Evolutionary conservation across 1,140 invertebrate species (phyloP).

Genomic region (Anadara kagoshimensis): DNA sequence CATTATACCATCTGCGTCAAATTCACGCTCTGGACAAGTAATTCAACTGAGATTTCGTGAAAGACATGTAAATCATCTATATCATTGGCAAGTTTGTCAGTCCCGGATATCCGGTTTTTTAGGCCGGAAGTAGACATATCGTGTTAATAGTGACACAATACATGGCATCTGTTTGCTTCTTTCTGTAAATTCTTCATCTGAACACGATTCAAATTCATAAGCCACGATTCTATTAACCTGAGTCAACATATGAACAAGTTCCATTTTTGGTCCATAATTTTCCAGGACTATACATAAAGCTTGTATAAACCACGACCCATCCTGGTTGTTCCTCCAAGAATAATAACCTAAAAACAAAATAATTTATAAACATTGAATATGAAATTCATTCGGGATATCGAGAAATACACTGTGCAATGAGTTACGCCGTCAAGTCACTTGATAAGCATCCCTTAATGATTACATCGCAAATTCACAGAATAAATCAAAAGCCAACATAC

Average conservation of each 20-base stretch:
- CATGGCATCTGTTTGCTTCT: conserved; percentile 96
- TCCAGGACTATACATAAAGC: conserved; percentile 88
- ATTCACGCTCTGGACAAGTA: no score
- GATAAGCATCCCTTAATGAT: no score
- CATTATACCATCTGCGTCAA: no score
- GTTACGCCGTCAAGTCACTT: no score
- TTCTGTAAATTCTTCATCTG: conserved; percentile 86
- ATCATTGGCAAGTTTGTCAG: background rate
- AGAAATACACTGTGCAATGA: no score
- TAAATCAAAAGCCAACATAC: no score
- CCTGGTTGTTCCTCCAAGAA: conserved; percentile 95
- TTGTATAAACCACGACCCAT: conserved; percentile 95
- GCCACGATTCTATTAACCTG: conserved; percentile 91
- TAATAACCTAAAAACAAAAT: conserved; percentile 80
- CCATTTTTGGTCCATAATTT: conserved; percentile 79
- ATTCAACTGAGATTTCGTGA: no score
- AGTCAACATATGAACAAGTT: conserved; percentile 91
- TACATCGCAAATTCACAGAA: no score
- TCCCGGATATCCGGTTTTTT: conserved; percentile 70
- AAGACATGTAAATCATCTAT: no score
- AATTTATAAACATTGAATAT: no score
- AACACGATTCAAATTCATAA: conserved; percentile 93
- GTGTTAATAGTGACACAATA: conserved; percentile 92
- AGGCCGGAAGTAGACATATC: conserved; percentile 78
- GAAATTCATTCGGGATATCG: no score